Evolutionary conservation across 2,797 vertebrate genomes (phyloP).

Genomic region (Anguilla pacifica): DNA sequence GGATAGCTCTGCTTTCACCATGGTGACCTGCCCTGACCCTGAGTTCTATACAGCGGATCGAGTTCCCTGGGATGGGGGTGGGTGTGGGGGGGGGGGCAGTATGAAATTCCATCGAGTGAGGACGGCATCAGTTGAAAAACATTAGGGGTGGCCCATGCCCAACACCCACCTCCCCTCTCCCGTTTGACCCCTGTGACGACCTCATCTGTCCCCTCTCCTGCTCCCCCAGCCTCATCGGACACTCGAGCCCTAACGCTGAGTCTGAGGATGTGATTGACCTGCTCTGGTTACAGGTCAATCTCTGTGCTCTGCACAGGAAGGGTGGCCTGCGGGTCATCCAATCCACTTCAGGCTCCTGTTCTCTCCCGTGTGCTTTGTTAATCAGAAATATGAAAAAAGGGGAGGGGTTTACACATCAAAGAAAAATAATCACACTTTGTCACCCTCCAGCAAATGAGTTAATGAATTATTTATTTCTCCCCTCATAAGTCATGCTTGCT

Average conservation of each 20-base stretch:
- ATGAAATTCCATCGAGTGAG: background rate
- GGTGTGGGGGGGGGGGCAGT: background rate
- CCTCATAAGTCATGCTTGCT: background rate
- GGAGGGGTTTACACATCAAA: background rate
- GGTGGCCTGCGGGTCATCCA: background rate
- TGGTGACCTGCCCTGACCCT: slow-evolving; percentile 1
- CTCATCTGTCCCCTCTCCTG: background rate
- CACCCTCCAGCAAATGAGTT: background rate
- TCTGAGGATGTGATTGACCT: background rate
- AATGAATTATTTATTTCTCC: background rate
- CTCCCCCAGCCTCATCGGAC: background rate
- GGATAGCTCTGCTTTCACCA: background rate
- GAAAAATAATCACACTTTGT: background rate
- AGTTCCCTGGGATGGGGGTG: background rate
- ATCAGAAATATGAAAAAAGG: background rate
- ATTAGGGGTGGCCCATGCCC: background rate
- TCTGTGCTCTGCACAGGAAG: background rate
- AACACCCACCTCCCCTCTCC: background rate
- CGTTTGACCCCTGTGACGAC: background rate
- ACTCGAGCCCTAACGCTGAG: background rate
- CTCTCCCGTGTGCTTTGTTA: background rate
- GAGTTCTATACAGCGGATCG: background rate
- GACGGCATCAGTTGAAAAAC: background rate
- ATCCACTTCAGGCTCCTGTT: background rate
- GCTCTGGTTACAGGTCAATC: background rate